phyloP scores from a whole-genome alignment of 2,888 invertebrate species.

The Eupithecia inturbata region DNA sequence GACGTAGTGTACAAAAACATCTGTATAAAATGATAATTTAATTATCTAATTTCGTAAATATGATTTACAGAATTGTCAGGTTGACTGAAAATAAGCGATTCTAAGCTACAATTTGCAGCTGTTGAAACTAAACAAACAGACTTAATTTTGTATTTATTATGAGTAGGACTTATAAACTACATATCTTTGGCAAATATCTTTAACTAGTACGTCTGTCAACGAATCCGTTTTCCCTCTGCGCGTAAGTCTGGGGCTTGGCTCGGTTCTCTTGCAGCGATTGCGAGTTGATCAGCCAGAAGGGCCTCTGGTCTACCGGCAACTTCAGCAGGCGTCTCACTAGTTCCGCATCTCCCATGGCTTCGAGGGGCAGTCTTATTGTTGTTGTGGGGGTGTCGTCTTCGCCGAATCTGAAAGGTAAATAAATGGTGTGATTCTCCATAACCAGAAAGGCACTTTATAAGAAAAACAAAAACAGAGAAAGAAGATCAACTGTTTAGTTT shows the following conservation, averaged over 20 bases:
- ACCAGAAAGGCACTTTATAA: background rate
- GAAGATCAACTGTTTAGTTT: too few species aligned
- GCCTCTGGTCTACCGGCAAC: slow-evolving; percentile 82
- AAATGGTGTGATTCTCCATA: background rate
- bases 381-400: slow-evolving; percentile 32
- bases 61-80: too few species aligned
- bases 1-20: too few species aligned
- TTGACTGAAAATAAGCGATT: too few species aligned
- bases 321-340: slow-evolving; percentile 53
- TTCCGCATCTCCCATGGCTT: slow-evolving; percentile 82
- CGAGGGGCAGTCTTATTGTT: slow-evolving; percentile 71
- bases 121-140: background rate
- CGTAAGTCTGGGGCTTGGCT: slow-evolving; percentile 38
- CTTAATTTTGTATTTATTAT: background rate
- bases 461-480: too few species aligned
- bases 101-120: too few species aligned
- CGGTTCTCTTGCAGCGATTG: slow-evolving; percentile 37
- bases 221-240: slow-evolving; percentile 40
- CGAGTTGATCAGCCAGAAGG: slow-evolving; percentile 50
- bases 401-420: slow-evolving; percentile 24
- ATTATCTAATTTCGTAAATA: too few species aligned
- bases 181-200: background rate
- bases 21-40: too few species aligned
- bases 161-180: background rate
- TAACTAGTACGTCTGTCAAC: slow-evolving; percentile 35